Conservation (phyloP, 2,113 vertebrate species). For the Atherinomorus stipes region DNA sequence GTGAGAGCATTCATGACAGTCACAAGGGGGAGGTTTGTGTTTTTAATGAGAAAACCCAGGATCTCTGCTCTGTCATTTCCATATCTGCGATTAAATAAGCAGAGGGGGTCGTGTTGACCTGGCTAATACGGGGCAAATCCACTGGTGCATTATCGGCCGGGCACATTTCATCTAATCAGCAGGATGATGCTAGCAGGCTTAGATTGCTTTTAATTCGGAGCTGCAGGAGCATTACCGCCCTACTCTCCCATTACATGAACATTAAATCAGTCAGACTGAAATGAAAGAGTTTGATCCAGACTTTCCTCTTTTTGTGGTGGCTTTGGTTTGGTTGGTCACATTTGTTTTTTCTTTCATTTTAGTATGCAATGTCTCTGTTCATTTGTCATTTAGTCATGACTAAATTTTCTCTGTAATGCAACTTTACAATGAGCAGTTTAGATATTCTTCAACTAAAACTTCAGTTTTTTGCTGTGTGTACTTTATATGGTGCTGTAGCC, state of each 20-base stretch:
- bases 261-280: conserved; percentile 57
- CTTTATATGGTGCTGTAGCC: not conserved
- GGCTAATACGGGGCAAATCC: conserved; percentile 81
- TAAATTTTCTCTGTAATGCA: not conserved
- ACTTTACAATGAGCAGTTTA: not conserved
- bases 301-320: conserved; percentile 24
- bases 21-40: conserved; percentile 43
- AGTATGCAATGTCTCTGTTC: conserved; percentile 10
- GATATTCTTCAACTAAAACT: not conserved
- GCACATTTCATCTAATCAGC: conserved; percentile 84
- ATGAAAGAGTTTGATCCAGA: conserved; percentile 50
- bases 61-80: conserved; percentile 58
- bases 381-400: conserved; percentile 20
- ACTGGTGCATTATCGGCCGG: conserved; percentile 80
- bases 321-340: conserved; percentile 34
- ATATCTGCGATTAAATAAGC: conserved; percentile 73
- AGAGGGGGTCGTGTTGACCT: conserved; percentile 72
- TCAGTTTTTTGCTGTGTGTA: not conserved
- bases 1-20: conserved; percentile 30
- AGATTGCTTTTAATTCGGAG: conserved; percentile 80
- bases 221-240: conserved; percentile 67
- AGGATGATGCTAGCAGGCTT: conserved; percentile 81
- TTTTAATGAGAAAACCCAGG: conserved; percentile 67
- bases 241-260: conserved; percentile 60
- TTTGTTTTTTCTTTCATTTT: conserved; percentile 37